These are phyloP conservation scores for Passerina amoena DNA, from an alignment of 2,113 vertebrate genomes.

Conservation along the genomic window DNA sequence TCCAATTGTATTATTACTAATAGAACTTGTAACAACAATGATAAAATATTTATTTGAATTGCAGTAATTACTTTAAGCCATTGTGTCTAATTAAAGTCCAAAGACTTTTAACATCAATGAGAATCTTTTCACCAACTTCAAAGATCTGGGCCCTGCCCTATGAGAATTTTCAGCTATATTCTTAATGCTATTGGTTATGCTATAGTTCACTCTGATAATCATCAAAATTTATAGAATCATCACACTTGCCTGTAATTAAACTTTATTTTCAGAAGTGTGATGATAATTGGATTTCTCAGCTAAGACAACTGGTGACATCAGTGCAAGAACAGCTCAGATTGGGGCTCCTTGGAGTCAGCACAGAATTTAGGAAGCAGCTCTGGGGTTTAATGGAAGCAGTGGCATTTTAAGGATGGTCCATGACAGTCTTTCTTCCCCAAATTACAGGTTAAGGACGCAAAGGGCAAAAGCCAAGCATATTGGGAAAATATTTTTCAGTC, in stretches of 20 bases:
- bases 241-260: slow-evolving; percentile 49
- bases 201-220: slow-evolving; percentile 23
- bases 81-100: background rate
- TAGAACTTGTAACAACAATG: background rate
- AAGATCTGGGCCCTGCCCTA: background rate
- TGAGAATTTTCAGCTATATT: background rate
- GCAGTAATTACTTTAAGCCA: background rate
- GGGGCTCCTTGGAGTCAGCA: background rate
- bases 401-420: background rate
- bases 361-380: background rate
- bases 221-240: slow-evolving; percentile 41
- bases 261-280: slow-evolving; percentile 45
- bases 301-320: slow-evolving; percentile 18
- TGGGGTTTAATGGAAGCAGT: background rate
- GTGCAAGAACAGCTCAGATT: background rate
- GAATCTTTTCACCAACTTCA: background rate
- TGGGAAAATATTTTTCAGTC: background rate
- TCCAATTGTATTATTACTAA: background rate
- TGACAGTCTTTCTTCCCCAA: background rate
- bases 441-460: background rate
- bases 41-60: background rate
- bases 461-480: background rate
- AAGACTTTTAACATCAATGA: background rate
- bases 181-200: slow-evolving; percentile 31
- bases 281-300: slow-evolving; percentile 50